Evolutionary conservation across 1,140 invertebrate genomes (phyloP), one percentile per base, ranked within the genome.

Genomic region (Mizuhopecten yessoensis): DNA sequence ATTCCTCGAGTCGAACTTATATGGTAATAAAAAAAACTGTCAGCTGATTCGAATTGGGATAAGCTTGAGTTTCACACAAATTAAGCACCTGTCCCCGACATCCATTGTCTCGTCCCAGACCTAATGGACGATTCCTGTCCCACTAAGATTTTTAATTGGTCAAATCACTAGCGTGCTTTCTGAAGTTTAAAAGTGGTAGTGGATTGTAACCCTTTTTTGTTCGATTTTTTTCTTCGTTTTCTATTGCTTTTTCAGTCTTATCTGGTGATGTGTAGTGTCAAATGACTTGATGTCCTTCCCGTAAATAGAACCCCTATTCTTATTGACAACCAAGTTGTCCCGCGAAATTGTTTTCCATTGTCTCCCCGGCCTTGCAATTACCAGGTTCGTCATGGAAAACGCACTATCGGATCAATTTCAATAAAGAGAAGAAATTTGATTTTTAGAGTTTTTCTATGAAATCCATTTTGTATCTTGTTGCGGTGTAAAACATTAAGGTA

Each of bases 11-110:
- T 75, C 17, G 23, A 29, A n/a, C 57, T 75, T 29, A 23, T 5
- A n/a, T 75, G 57, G n/a, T 7, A 75, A 75, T 29, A 75, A n/a
- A 13, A n/a, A 29, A 75, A 75, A 75, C 57, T 29, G 57, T 75
- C 57, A 75, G 57, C 17, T 75, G 57, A 75, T 75, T 20, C 20
- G 45, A 49, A 49, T 49, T 1, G 3, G n/a, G n/a, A 75, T 75
- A 75, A 75, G 57, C 57, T 75, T 75, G 23, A 75, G 57, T 75
- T 75, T 75, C 57, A 75, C n/a, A 75, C 57, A 75, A 75, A 75
- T 29, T 75, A 75, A 75, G 57, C 57, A 75, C 57, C 57, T 75
- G 57, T 9, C 57, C 57, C n/a, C 57, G 3, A 75, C 57, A 29
- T 29, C n/a, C 57, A 75, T 75, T 75, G 57, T 75, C 57, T 75